Base-by-base conservation (phyloP, 2,888 invertebrate genomes). In the Pterostichus niger region DNA sequence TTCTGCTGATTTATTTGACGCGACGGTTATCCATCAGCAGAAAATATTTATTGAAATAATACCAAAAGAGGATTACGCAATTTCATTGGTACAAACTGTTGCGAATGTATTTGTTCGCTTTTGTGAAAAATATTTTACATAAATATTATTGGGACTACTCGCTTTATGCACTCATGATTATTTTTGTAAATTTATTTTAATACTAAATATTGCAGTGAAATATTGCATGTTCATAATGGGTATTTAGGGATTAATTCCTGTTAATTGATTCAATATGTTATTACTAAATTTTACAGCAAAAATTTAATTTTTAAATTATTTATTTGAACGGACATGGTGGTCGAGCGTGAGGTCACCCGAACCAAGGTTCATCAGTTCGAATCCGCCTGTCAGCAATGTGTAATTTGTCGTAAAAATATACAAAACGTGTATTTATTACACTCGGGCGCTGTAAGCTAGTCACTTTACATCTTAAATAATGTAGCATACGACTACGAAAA, bases 11-110 rank as follows among this genome's bases (percentile, higher is more conserved):
- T 75, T 75, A 75, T 75, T 75, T 44, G 68, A 31, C 54, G 49
- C 17, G 49, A 40, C 44, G 24, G 68, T 71, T 44, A 71, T 71
- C 49, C 75, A 73, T 73, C 75, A 52, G 54, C 75, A 40, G 73
- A 73, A 81, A 81, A 81, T 81, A 81, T 81, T 54, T 73, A 81
- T 81, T 81, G 81, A 81, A 79, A 81, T 81, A 71, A 81, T 68
- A 71, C 52, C 73, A 2, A 81, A 81, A 73, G 81, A 40, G 81
- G 81, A 81, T 81, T 81, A 71, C 68, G 44, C 13, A 24, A 31
- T 52, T 52, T 46, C 56, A 35, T 59, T 64, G 33, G 61, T 46
- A 17, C 15, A 71, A 71, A 24, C 24, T 24, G 24, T 24, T 71
- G 17, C n/a, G n/a, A n/a, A n/a, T 44, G 44, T 40, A 13, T 9